Evolutionary conservation across 1,140 invertebrate species (phyloP).

Genomic region (Lordiphosa mommai): DNA sequence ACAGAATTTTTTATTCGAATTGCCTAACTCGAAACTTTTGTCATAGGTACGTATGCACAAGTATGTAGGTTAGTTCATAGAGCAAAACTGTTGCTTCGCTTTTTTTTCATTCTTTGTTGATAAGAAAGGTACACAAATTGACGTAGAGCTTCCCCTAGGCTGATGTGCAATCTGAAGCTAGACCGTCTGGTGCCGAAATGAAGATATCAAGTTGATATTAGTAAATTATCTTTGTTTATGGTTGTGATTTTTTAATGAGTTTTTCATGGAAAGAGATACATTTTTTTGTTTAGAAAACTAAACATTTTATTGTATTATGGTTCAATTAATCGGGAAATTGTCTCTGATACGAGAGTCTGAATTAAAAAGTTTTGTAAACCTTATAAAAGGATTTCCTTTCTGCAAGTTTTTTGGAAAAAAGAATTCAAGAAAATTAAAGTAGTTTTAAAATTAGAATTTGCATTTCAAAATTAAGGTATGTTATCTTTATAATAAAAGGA

Average conservation of each 20-base stretch:
- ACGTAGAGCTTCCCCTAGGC: not conserved
- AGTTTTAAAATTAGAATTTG: too few relatives aligned
- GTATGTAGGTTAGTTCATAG: conserved; percentile 19
- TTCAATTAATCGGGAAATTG: too few relatives aligned
- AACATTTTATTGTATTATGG: too few relatives aligned
- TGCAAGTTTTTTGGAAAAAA: too few relatives aligned
- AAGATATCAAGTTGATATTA: not conserved
- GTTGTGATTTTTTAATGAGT: not conserved
- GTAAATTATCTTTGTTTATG: too few relatives aligned
- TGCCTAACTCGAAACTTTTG: conserved; percentile 27
- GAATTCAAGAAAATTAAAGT: too few relatives aligned
- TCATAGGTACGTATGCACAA: conserved; percentile 2
- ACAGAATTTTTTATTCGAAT: conserved; percentile 8
- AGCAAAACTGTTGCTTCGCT: conserved; percentile 17
- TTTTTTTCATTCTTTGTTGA: conserved; percentile 8
- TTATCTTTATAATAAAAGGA: too few relatives aligned
- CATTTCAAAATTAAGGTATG: too few relatives aligned
- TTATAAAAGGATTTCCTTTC: too few relatives aligned
- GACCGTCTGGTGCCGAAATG: not conserved
- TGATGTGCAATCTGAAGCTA: not conserved
- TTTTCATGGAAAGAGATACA: not conserved
- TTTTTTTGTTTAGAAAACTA: too few relatives aligned
- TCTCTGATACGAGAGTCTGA: too few relatives aligned
- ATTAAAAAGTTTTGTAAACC: too few relatives aligned
- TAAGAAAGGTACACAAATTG: not conserved